phyloP scores from a whole-genome alignment of 1,140 invertebrate species.

The Drosophila gunungcola region DNA sequence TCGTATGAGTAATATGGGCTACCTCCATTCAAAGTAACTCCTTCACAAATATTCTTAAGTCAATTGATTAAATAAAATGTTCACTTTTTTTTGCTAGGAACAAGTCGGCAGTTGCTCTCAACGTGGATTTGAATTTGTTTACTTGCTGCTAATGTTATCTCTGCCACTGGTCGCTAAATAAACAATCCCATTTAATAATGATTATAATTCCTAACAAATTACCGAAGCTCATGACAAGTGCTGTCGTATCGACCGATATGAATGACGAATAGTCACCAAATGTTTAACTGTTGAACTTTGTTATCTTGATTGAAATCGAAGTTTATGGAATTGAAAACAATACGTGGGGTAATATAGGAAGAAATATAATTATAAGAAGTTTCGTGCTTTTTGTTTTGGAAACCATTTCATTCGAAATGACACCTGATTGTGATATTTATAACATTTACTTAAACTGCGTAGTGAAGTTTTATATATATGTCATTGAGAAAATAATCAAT shows the following conservation, averaged over 20 bases:
- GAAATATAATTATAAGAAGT: too few species aligned
- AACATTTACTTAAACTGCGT: slow-evolving; percentile 33
- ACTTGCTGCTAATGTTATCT: slow-evolving; percentile 11
- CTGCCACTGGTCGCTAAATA: not conserved
- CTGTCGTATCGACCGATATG: slow-evolving; percentile 37
- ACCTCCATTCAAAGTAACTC: not conserved
- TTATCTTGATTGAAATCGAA: slow-evolving; percentile 35
- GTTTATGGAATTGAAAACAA: not conserved
- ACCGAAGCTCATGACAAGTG: slow-evolving; percentile 56
- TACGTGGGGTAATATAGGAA: not conserved
- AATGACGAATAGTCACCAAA: slow-evolving; percentile 63
- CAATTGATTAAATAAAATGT: slow-evolving; percentile 1
- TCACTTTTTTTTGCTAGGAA: slow-evolving; percentile 1
- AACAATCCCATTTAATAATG: slow-evolving; percentile 45
- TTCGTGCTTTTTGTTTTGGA: not conserved
- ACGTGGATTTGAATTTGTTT: slow-evolving; percentile 4
- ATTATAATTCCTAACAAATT: slow-evolving; percentile 50
- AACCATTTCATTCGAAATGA: not conserved
- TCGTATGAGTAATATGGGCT: slow-evolving; percentile 8
- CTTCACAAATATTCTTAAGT: not conserved
- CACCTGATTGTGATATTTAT: not conserved
- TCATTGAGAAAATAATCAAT: not conserved
- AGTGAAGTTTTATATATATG: slow-evolving; percentile 22
- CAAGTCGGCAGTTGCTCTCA: slow-evolving; percentile 7
- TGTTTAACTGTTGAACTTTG: slow-evolving; percentile 50